These are phyloP conservation scores for Malurus splendens DNA, from an alignment of 2,797 vertebrate genomes.

Conservation along the genomic window DNA sequence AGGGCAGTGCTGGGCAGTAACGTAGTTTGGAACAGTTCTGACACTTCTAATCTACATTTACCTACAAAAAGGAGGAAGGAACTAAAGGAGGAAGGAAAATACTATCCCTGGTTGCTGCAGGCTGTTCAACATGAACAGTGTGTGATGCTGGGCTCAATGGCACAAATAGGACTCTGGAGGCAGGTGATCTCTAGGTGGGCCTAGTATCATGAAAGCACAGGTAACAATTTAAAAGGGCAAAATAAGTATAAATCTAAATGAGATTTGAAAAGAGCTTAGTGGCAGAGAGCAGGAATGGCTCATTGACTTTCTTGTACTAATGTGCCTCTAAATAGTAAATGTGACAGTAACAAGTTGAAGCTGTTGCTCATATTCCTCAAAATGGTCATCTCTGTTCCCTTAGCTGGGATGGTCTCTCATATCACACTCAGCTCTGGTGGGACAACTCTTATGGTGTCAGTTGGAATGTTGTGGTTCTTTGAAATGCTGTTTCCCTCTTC, in stretches of 20 bases:
- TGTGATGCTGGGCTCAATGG: neutral
- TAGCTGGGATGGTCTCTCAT: neutral
- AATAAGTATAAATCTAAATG: neutral
- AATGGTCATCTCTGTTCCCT: neutral
- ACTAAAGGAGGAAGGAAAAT: neutral
- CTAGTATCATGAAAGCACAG: neutral
- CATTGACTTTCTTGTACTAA: neutral
- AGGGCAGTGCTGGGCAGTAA: neutral
- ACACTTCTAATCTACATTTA: neutral
- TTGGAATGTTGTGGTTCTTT: neutral
- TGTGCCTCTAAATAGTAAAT: neutral
- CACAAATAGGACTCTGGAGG: neutral
- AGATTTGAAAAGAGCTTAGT: neutral
- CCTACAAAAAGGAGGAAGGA: neutral
- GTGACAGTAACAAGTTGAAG: neutral
- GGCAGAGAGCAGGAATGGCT: neutral
- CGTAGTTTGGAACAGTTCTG: neutral
- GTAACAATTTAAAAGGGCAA: neutral
- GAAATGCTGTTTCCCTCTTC: neutral
- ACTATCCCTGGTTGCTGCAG: neutral
- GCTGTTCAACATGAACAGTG: neutral
- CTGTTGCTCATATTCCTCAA: neutral
- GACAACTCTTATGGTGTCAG: neutral
- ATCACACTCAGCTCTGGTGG: neutral
- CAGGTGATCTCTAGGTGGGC: neutral